These are phyloP conservation scores for Paedocypris micromegethes DNA, from an alignment of 2,797 vertebrate species.

Conservation along the genomic window DNA sequence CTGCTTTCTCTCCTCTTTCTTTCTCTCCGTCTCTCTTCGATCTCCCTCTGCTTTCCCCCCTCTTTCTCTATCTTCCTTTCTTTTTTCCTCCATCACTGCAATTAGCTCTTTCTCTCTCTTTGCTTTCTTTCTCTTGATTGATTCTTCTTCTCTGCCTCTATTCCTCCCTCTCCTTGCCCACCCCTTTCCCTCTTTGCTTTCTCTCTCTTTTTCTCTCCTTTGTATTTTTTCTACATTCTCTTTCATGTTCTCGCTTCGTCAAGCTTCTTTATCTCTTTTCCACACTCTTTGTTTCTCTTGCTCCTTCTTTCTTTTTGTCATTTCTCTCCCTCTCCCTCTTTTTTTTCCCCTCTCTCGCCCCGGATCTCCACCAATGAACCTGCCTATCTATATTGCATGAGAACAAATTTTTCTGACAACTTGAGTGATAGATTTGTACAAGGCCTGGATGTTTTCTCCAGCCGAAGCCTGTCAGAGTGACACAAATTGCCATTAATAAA, in stretches of 20 bases:
- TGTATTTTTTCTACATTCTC: too few species aligned
- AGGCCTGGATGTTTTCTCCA: constrained; percentile 74
- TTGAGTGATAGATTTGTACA: constrained; percentile 87
- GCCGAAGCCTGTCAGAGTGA: constrained; percentile 76
- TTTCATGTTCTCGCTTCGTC: constrained; percentile 70
- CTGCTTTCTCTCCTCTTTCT: too few species aligned
- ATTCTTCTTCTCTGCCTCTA: constrained; percentile 52
- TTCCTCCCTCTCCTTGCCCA: constrained; percentile 35
- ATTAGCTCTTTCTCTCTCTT: too few species aligned
- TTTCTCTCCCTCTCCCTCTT: constrained; percentile 62
- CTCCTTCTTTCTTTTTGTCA: constrained; percentile 53
- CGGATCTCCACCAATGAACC: constrained; percentile 65
- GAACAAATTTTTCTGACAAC: constrained; percentile 91
- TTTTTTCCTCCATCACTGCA: too few species aligned
- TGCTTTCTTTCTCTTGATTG: too few species aligned
- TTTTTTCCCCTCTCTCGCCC: constrained; percentile 57
- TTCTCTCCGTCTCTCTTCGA: too few species aligned
- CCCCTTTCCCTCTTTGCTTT: too few species aligned
- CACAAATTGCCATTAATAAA: constrained; percentile 91
- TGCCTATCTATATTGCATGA: constrained; percentile 88
- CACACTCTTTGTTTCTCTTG: constrained; percentile 56
- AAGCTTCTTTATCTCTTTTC: constrained; percentile 62
- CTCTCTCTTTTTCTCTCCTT: too few species aligned
- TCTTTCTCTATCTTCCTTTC: too few species aligned
- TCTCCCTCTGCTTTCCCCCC: too few species aligned